Evolutionary conservation across 1,140 invertebrate genomes (phyloP).

Genomic region (Megalopta genalis): DNA sequence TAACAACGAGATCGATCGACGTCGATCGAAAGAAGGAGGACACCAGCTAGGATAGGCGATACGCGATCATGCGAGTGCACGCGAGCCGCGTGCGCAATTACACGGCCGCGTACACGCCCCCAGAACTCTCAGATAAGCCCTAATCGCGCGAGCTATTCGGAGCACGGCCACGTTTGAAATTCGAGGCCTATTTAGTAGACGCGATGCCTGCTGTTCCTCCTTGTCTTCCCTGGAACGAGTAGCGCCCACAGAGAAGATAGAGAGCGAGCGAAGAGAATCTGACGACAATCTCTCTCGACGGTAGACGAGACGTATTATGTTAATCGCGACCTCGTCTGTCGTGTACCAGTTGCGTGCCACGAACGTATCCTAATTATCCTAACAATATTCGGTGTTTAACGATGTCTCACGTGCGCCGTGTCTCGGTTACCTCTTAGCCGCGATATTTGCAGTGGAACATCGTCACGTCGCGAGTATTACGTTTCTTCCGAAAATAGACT

Average conservation of each 20-base stretch:
- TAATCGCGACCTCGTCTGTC: not conserved
- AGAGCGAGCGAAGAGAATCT: too few relatives aligned
- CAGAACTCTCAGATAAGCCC: conserved; percentile 25
- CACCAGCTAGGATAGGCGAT: conserved; percentile 21
- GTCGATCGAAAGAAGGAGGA: conserved; percentile 22
- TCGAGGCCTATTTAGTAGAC: conserved; percentile 13
- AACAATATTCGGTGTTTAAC: not conserved
- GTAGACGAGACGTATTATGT: conserved; percentile 1
- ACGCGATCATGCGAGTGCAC: conserved; percentile 20
- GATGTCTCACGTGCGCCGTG: not conserved
- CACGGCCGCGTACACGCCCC: conserved; percentile 26
- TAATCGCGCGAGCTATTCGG: conserved; percentile 32
- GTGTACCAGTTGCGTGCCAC: not conserved
- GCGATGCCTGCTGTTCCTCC: not conserved
- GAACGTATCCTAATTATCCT: not conserved
- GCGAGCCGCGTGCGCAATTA: conserved; percentile 31
- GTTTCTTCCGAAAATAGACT: too few relatives aligned
- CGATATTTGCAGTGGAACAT: not conserved
- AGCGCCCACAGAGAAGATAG: not conserved
- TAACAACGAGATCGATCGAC: too few relatives aligned
- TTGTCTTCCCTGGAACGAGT: not conserved
- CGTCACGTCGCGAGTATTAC: too few relatives aligned
- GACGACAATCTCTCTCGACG: too few relatives aligned
- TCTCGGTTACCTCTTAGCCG: not conserved
- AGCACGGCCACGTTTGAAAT: conserved; percentile 25